phyloP scores from a whole-genome alignment of 37 sponge, comb jelly and placozoan species.

The Beroe forskalii region DNA sequence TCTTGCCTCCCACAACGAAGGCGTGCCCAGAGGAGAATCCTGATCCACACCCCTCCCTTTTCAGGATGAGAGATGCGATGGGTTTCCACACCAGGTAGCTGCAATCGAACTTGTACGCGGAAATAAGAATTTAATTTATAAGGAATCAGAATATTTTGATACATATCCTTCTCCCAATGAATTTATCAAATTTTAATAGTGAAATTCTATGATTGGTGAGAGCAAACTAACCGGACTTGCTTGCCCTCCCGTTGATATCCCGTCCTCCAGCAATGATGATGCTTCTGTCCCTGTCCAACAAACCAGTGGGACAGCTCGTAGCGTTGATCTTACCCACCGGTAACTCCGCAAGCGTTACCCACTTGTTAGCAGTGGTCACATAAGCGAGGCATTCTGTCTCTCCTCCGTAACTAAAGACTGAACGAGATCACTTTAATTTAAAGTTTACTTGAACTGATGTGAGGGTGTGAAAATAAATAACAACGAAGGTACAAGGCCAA shows the following conservation, averaged over 20 bases:
- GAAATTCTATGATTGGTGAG: neutral
- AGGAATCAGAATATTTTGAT: no score
- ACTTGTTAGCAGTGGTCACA: conserved; percentile 53
- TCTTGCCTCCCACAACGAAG: conserved; percentile 43
- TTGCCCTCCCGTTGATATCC: conserved; percentile 59
- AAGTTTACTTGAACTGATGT: no score
- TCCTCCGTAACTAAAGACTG: conserved; percentile 42
- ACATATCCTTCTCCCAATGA: no score
- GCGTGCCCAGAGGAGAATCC: conserved; percentile 52
- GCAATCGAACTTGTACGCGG: conserved; percentile 60
- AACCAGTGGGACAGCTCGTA: conserved; percentile 34
- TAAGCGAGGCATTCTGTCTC: conserved; percentile 56
- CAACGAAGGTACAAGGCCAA: no score
- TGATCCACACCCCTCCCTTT: conserved; percentile 38
- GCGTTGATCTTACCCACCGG: conserved; percentile 59
- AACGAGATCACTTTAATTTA: neutral
- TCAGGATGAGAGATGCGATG: conserved; percentile 33
- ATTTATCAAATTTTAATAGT: neutral
- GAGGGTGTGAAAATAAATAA: no score
- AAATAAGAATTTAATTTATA: no score
- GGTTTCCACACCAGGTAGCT: conserved; percentile 54
- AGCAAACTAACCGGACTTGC: conserved; percentile 5
- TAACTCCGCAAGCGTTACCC: conserved; percentile 29
- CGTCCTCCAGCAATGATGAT: conserved; percentile 57
- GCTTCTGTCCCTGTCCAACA: conserved; percentile 59